Conservation (phyloP, 2,888 invertebrate genomes). For the Spodoptera exigua region DNA sequence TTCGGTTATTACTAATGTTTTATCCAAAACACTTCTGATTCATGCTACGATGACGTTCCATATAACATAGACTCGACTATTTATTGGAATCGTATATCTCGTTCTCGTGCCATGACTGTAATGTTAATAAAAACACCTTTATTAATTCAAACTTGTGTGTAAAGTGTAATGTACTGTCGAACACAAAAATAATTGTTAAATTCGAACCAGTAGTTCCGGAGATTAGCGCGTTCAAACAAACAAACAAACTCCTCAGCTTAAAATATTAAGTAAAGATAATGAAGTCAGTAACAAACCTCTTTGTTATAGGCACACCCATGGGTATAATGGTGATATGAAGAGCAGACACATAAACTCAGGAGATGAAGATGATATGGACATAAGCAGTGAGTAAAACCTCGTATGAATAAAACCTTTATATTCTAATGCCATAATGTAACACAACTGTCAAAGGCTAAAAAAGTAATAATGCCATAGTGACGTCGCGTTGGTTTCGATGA, state of each 20-base stretch:
- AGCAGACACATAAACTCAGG: slow-evolving; percentile 83
- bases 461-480: slow-evolving; percentile 31
- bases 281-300: background rate
- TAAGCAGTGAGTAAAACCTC: slow-evolving; percentile 81
- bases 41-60: slow-evolving; percentile 1
- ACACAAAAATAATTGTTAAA: too few species aligned
- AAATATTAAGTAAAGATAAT: too few species aligned
- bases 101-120: too few species aligned
- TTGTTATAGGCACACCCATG: slow-evolving; percentile 80
- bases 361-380: slow-evolving; percentile 87
- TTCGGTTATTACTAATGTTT: background rate
- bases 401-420: slow-evolving; percentile 8
- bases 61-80: slow-evolving; percentile 14
- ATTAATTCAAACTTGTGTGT: too few species aligned
- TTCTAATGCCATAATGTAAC: background rate
- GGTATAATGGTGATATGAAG: slow-evolving; percentile 87
- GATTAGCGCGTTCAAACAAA: too few species aligned
- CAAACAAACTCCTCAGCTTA: too few species aligned
- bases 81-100: slow-evolving; percentile 11
- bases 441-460: background rate
- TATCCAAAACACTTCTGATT: background rate
- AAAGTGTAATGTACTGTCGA: too few species aligned
- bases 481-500: slow-evolving; percentile 27
- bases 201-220: too few species aligned
- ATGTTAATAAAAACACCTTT: too few species aligned